Base-by-base conservation (phyloP, 2,888 invertebrate genomes). In the Sepioteuthis lessoniana region DNA sequence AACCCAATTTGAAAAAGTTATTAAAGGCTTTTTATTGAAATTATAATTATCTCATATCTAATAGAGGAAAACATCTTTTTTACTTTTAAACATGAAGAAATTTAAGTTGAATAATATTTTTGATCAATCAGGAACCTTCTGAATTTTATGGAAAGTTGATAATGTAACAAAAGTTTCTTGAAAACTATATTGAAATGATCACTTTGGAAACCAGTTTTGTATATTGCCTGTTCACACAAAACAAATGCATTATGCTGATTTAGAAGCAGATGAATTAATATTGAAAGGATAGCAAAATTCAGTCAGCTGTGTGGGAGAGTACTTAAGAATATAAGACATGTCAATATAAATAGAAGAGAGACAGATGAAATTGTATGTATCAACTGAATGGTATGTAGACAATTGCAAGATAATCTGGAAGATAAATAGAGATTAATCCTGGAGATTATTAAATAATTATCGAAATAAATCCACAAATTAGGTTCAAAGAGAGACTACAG, bases 351-450 rank as follows among this genome's bases (percentile, higher is more conserved):
- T 25, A 76, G 76, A 76, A n/a, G 2, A 76, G 76, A 76, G 76
- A n/a, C n/a, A 76, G 35, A 76, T 35, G n/a, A 60, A 60, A 28
- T 31, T 31, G 25, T 60, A 60, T 25, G 31, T 25, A 8, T 60
- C 31, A 60, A 31, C 60, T 60, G 31, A 60, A 60, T 31, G 60
- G 31, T 60, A 60, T 28, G 8, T 28, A 60, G 31, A 76, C 76
- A 76, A 76, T 76, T 76, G 76, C 13, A 76, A 76, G 76, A 76
- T 76, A 76, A 76, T 76, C 76, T n/a, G 76, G n/a, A n/a, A 76
- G 13, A 76, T 76, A 76, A 76, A 35, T n/a, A 13, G n/a, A 76
- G n/a, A 76, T 76, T n/a, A 76, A 76, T 76, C n/a, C n/a, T 76
- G 76, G 76, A 76, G 76, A 76, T n/a, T n/a, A 76, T n/a, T 76